These are phyloP conservation scores for Pipra filicauda DNA, from an alignment of 2,113 vertebrate species.

Conservation along the genomic window DNA sequence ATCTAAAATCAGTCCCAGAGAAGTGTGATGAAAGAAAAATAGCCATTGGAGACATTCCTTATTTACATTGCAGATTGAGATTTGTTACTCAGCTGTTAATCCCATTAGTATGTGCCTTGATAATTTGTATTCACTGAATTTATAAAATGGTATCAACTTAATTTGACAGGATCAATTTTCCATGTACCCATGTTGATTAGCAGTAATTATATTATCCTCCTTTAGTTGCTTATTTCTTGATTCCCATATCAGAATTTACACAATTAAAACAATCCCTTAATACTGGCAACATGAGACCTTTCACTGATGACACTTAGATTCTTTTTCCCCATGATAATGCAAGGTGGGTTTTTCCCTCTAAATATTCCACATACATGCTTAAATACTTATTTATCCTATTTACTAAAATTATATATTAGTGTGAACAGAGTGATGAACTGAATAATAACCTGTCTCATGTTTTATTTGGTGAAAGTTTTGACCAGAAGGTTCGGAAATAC, in stretches of 20 bases:
- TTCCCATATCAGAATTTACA: background rate
- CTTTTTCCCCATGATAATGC: background rate
- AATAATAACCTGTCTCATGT: background rate
- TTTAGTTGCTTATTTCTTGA: constrained; percentile 6
- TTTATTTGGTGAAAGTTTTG: background rate
- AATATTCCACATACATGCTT: background rate
- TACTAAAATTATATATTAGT: background rate
- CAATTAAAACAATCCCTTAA: background rate
- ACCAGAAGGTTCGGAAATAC: background rate
- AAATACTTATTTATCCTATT: background rate
- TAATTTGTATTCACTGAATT: constrained; percentile 3
- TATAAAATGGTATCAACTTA: background rate
- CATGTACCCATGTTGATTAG: constrained; percentile 5
- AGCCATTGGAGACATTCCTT: background rate
- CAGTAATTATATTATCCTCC: constrained; percentile 13
- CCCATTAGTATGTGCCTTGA: background rate
- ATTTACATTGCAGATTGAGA: background rate
- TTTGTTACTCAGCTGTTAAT: background rate
- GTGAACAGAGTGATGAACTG: background rate
- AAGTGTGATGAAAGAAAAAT: background rate
- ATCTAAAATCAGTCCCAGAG: background rate
- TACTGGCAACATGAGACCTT: background rate
- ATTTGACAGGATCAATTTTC: constrained; percentile 25
- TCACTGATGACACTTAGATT: background rate
- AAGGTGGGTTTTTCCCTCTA: background rate